Base-by-base conservation (phyloP, 2,888 invertebrate species). In the Sthenelais limicola region DNA sequence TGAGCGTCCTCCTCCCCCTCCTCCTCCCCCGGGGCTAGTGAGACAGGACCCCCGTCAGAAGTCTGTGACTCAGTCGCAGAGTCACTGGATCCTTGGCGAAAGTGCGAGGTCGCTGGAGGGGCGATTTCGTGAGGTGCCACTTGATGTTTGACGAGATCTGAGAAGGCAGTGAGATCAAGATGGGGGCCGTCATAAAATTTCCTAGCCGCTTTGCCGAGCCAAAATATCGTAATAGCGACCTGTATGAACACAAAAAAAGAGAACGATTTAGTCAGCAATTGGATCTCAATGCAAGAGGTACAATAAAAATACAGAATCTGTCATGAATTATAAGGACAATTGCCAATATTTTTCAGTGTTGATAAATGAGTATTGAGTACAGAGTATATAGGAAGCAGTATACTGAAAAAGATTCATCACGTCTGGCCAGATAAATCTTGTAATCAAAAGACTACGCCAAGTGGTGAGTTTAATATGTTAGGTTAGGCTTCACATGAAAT, bases 151-250 rank as follows among this genome's bases (percentile, higher is more conserved):
- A 75, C 52, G 30, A 86, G 75, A 21, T 85, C 83, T n/a, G 83
- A 74, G 73, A 85, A 87, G 12, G 86, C 85, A 67, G 81, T 82
- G 66, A 82, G 77, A 77, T 87, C 86, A 18, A 87, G 74, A n/a
- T 82, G 82, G 21, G 87, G 85, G 32, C 84, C 86, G 3, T 79
- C 78, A 72, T 76, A 85, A 12, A 58, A 51, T 43, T 73, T 73
- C 9, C 77, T 77, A 18, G 82, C 82, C 49, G 78, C 71, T 74
- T 79, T 77, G 4, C 85, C 87, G 4, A 87, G 79, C 85, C 86
- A 86, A 79, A 81, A 87, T 4, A 87, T 79, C 3, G 84, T 83
- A 47, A 86, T 81, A 3, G 84, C 84, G 56, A 87, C 87, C 87
- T 87, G 81, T 18, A 79, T 79, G 5, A 51, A 43, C 51, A 4